Base-by-base conservation (phyloP, 2,888 invertebrate species). In the Diplazon laetatorius region DNA sequence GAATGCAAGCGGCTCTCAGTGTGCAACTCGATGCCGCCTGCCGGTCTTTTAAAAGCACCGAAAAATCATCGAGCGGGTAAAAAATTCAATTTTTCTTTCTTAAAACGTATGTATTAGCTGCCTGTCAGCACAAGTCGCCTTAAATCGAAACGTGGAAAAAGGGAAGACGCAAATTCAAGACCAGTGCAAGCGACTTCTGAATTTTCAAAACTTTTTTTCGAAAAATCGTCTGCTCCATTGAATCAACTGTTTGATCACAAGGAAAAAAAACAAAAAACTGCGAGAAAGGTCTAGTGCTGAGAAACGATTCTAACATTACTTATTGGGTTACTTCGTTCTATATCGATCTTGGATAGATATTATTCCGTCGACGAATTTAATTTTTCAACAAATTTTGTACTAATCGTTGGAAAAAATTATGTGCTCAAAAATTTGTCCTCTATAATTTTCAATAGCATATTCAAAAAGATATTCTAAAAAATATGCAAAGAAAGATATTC, bases 1-100 rank as follows among this genome's bases (percentile, higher is more conserved):
- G 20, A 25, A 60, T 18, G 25, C 22, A 8, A 35, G 44, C 10
- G 62, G 35, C 14, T 35, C 62, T 42, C 52, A 6, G 6, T 30
- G 30, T 35, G 71, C 71, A 20, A 62, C 37, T 50, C 63, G 44
- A 52, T 25, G 44, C 52, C 44, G 62, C 42, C 52, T 62, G 55
- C 62, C 62, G 62, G 62, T 71, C 22, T 62, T 18, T 12, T 35
- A 22, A 12, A 6, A 30, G 2, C 30, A 30, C 30, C 4, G 30
- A 30, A 30, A 30, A 5, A 30, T 30, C 30, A 30, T 30, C 30
- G 30, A 30, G 30, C 6, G 4, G 30, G 30, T 30, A 25, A 12
- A 30, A 55, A 55, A 55, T 14, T 2, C 4, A 20, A 20, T 10
- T 48, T 48, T 48, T 0, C 48, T 20, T 48, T 48, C 22, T 12